Percentiles rank a stretch among this genome's conserved stretches.
These are phyloP conservation scores for Schizotus pectinicornis DNA, from an alignment of 2,888 invertebrate genomes.

Conservation along the genomic window DNA sequence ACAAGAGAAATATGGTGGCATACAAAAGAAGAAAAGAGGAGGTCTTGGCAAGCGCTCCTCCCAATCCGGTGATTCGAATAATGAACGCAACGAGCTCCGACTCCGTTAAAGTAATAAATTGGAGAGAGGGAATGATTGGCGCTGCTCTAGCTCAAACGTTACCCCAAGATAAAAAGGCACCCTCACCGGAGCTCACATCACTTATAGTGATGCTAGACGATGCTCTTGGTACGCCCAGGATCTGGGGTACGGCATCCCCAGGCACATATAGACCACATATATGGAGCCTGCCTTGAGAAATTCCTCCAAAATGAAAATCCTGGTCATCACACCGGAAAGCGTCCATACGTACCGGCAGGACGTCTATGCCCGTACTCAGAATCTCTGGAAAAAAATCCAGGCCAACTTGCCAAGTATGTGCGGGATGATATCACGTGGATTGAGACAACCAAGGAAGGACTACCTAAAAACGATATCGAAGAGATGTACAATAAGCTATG, in stretches of 20 bases:
- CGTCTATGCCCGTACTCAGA: constrained; percentile 44
- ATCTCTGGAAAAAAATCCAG: constrained; percentile 44
- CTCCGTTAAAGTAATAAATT: constrained; percentile 7
- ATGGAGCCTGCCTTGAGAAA: background rate
- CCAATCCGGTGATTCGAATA: background rate
- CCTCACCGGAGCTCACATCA: constrained; percentile 7
- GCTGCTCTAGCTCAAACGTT: constrained; percentile 5
- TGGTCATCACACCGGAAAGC: background rate
- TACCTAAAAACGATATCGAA: constrained; percentile 20
- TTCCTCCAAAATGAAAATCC: background rate
- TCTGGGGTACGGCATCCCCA: constrained; percentile 22
- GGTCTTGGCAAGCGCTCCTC: background rate
- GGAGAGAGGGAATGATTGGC: constrained; percentile 7
- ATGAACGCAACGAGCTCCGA: background rate
- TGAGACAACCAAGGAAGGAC: constrained; percentile 4
- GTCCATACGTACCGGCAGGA: constrained; percentile 32
- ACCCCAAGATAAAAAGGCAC: constrained; percentile 13
- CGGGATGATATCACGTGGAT: constrained; percentile 35
- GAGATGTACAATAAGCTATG: constrained; percentile 41
- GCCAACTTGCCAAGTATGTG: constrained; percentile 41
- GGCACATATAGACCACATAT: constrained; percentile 23
- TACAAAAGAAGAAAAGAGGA: constrained; percentile 15
- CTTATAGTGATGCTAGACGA: constrained; percentile 17
- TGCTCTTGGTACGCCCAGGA: constrained; percentile 17
- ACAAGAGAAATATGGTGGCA: constrained; percentile 9